A percentile compares a stretch with the other conserved stretches of the same genome.
Evolutionary conservation across 92 coral and sea anemone species (phyloP).

Genomic region (Phenganax subtilis): DNA sequence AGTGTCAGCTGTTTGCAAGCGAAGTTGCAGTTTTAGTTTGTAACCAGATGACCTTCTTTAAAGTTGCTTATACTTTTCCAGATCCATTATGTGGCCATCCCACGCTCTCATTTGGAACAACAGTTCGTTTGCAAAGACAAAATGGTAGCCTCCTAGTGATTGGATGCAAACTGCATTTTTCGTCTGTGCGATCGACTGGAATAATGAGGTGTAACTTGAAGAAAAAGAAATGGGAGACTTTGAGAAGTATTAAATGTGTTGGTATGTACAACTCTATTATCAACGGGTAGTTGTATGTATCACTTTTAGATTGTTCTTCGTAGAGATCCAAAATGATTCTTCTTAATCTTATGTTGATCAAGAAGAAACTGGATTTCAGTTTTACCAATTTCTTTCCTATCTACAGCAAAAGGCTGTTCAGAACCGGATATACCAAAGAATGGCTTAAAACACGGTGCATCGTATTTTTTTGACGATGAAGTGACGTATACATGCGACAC

Average conservation of each 20-base stretch:
- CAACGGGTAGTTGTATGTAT: no score
- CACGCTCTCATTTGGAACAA: background rate
- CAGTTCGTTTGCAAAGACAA: background rate
- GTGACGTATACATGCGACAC: slow-evolving; percentile 13
- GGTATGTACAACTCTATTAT: background rate
- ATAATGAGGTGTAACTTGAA: background rate
- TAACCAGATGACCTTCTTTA: no score
- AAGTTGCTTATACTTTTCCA: background rate
- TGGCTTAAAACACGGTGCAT: slow-evolving; percentile 16
- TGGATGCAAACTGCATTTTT: slow-evolving; percentile 14
- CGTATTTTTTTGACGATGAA: background rate
- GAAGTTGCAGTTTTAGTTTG: no score
- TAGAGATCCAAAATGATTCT: no score
- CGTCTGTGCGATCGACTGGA: background rate
- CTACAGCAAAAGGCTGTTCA: background rate
- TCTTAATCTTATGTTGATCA: no score
- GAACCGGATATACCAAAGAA: slow-evolving; percentile 2
- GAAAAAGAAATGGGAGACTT: background rate
- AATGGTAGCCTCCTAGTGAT: background rate
- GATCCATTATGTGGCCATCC: slow-evolving; percentile 24
- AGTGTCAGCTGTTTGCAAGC: background rate
- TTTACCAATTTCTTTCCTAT: background rate
- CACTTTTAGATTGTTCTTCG: no score
- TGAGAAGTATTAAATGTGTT: background rate
- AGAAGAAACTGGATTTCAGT: no score